Evolutionary conservation across 2,113 vertebrate species (phyloP).

Genomic region (Pachypanchax playfairii): DNA sequence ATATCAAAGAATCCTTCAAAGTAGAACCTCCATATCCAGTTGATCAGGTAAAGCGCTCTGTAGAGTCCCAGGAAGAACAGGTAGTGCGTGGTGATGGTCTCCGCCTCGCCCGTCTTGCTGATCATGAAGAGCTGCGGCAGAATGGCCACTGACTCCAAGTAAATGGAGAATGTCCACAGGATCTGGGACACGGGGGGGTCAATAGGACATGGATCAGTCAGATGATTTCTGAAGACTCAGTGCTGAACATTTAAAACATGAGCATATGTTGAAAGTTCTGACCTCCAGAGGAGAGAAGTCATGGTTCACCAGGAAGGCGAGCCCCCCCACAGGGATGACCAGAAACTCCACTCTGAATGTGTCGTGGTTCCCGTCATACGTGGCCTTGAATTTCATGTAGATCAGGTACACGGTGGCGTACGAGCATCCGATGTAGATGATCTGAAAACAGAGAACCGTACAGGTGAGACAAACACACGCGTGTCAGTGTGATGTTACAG

Average conservation of each 20-base stretch:
- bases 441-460: constrained; percentile 69
- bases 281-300: constrained; percentile 99
- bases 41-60: constrained; percentile 95
- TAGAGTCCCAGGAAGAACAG: constrained; percentile 98
- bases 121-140: constrained; percentile 99
- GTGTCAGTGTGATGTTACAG: background rate
- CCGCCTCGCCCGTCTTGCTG: constrained; percentile 97
- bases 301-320: constrained; percentile 96
- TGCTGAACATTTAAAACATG: no score
- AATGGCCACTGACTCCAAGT: constrained; percentile 96
- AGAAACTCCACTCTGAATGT: constrained; percentile 98
- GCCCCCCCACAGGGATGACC: constrained; percentile 93
- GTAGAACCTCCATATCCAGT: constrained; percentile 99
- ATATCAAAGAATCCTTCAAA: constrained; percentile 99
- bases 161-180: constrained; percentile 99
- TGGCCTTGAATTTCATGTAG: constrained; percentile 97
- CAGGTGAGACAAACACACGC: background rate
- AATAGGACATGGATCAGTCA: no score
- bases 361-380: constrained; percentile 97
- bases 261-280: no score
- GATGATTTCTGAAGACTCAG: no score
- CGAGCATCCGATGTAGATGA: constrained; percentile 95
- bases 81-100: constrained; percentile 99
- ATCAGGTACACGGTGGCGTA: constrained; percentile 97
- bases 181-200: constrained; percentile 78